Base-by-base conservation (phyloP, 2,113 vertebrate genomes). In the Ceyx melanurus region DNA sequence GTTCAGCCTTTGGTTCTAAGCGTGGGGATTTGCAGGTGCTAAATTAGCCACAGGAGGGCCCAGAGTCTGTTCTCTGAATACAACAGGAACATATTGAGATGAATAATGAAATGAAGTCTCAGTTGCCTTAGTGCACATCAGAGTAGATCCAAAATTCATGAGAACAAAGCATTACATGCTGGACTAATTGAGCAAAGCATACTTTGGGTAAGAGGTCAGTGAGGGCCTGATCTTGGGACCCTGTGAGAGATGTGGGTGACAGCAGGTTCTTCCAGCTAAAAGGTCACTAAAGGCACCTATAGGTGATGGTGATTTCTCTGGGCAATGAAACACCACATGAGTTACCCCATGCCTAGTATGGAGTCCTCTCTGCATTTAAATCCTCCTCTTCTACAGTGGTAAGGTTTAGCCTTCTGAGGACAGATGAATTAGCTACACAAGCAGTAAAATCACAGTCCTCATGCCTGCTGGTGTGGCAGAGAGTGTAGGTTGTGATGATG, bases 41-140 rank as follows among this genome's bases (percentile, higher is more conserved):
- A 84, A 94, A 92, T 88, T 93, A 89, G 86, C 93, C 90, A 89
- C 82, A 54, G 86, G 88, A 90, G 78, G 83, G 78, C 81, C 67
- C 53, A 73, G 61, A 14, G 48, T 67, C 60, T 92, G 88, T 56
- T 75, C 75, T 81, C 86, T n/a, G 70, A 88, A 60, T 78, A 8
- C 57, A 73, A 51, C 73, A 70, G 64, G 82, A 96, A 31, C 82
- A 95, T 82, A 90, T 75, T 85, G 81, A 94, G 88, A 92, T 90
- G 93, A 86, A 89, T 73, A 87, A 96, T 91, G 61, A 94, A 93
- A 82, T 96, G 80, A 91, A 92, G 72, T 94, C 94, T 93, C 84
- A 43, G 8, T 78, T 93, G 91, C 87, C 75, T 77, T 89, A 8
- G n/a, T 72, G 60, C 73, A 58, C 29, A 21, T 91, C 78, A 74